phyloP scores from a whole-genome alignment of 2,113 vertebrate species.

The Phyllostomus discolor region DNA sequence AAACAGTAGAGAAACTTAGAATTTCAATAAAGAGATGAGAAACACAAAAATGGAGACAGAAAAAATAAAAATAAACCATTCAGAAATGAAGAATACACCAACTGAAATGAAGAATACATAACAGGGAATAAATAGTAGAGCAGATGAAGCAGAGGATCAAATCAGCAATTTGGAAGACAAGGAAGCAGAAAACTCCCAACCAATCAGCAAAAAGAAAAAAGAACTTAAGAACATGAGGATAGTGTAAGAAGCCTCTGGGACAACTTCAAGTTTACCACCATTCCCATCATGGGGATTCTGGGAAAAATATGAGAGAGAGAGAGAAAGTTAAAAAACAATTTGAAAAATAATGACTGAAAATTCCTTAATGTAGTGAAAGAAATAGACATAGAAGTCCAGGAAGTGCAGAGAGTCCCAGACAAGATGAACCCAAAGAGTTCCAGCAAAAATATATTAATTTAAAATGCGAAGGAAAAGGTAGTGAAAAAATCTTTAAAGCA shows the following conservation, averaged over 20 bases:
- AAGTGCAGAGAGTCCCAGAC: neutral
- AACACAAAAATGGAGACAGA: neutral
- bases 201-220: neutral
- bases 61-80: neutral
- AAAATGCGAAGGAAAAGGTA: neutral
- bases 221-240: neutral
- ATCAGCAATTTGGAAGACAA: neutral
- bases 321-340: neutral
- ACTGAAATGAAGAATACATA: neutral
- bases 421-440: neutral
- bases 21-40: neutral
- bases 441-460: neutral
- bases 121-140: neutral
- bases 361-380: neutral
- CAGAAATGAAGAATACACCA: neutral
- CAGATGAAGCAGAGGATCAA: neutral
- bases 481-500: neutral
- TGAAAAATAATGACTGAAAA: neutral
- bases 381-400: neutral
- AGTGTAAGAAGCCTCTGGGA: neutral
- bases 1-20: neutral
- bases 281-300: neutral
- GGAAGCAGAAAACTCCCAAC: neutral
- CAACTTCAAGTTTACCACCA: neutral
- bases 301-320: neutral